These are phyloP conservation scores for Strigamia transsilvanica DNA, from an alignment of 2,888 invertebrate genomes.

Conservation along the genomic window DNA sequence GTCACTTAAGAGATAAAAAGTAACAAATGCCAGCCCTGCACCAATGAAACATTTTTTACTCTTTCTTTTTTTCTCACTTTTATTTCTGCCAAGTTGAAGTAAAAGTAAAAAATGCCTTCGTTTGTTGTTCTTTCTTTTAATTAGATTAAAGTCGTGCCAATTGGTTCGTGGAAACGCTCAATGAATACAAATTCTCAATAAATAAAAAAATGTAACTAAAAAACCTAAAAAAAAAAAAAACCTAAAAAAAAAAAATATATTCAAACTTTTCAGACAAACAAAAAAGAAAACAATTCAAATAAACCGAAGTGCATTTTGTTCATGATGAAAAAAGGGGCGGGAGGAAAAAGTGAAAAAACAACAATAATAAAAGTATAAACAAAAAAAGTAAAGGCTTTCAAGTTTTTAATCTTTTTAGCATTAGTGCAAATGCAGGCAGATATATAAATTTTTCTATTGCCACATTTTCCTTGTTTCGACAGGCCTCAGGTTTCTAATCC, in stretches of 20 bases:
- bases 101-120: conserved; percentile 1
- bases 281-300: not conserved
- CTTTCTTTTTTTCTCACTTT: not conserved
- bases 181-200: not conserved
- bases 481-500: conserved; percentile 10
- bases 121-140: conserved; percentile 20
- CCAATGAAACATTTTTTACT: not conserved
- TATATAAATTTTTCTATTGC: conserved; percentile 10
- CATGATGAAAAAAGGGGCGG: not conserved
- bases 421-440: conserved; percentile 15
- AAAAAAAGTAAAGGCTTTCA: not conserved
- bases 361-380: not conserved
- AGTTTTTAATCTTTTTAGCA: conserved; percentile 20
- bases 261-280: not conserved
- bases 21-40: not conserved
- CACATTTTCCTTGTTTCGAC: conserved; percentile 14
- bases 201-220: not conserved
- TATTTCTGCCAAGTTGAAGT: not conserved
- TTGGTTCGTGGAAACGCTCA: not conserved
- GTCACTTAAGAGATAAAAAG: conserved; percentile 1
- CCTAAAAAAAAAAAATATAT: not conserved
- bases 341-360: not conserved
- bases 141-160: conserved; percentile 6
- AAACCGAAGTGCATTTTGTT: not conserved
- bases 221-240: not conserved